phyloP scores from a whole-genome alignment of 2,888 invertebrate genomes.

The Ferrisia virgata region DNA sequence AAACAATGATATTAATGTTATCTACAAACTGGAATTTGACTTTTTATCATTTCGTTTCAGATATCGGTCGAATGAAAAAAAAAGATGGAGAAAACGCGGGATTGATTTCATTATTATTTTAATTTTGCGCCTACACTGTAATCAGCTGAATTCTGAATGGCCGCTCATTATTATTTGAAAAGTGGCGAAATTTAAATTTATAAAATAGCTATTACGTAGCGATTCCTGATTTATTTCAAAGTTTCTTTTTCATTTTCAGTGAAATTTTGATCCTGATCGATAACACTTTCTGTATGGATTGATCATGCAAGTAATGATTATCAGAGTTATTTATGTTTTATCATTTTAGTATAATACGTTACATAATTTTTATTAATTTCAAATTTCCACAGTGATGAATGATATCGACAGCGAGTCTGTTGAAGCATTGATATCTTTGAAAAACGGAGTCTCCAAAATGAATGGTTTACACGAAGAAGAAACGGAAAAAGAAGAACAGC shows the following conservation, averaged over 20 bases:
- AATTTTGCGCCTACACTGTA: slow-evolving; percentile 27
- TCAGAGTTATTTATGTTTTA: background rate
- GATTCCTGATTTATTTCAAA: background rate
- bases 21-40: background rate
- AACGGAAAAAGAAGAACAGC: slow-evolving; percentile 27
- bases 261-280: background rate
- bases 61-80: background rate
- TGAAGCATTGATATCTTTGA: slow-evolving; percentile 31
- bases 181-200: slow-evolving; percentile 30
- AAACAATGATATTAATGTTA: too few species aligned
- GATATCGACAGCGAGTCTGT: slow-evolving; percentile 37
- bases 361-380: background rate
- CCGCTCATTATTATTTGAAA: slow-evolving; percentile 21
- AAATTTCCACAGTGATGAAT: background rate
- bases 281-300: background rate
- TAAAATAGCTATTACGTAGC: background rate
- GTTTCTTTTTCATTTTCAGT: background rate
- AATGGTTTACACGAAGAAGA: slow-evolving; percentile 38
- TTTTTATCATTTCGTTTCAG: background rate
- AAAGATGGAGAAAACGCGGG: slow-evolving; percentile 22
- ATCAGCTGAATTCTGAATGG: slow-evolving; percentile 33
- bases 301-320: background rate
- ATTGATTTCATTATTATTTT: slow-evolving; percentile 15
- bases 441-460: slow-evolving; percentile 14
- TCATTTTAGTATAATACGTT: background rate